phyloP scores from a whole-genome alignment of 2,113 vertebrate genomes.

The Hiodon alosoides region DNA sequence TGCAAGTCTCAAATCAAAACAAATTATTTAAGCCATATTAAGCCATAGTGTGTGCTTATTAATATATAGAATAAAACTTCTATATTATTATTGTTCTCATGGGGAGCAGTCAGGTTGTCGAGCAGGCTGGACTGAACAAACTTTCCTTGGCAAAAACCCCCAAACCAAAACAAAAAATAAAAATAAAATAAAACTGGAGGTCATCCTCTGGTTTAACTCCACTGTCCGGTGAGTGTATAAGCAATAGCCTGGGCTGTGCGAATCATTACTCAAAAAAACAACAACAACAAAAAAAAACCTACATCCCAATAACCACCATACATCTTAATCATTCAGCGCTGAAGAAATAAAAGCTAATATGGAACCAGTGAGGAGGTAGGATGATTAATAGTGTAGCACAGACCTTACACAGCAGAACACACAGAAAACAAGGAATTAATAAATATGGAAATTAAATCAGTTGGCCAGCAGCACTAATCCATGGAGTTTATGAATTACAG shows the following conservation, averaged over 20 bases:
- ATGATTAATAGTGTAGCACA: not conserved
- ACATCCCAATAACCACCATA: constrained; percentile 13
- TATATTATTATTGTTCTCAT: too few relatives aligned
- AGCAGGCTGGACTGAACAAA: not conserved
- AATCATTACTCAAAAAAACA: not conserved
- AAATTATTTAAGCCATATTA: too few relatives aligned
- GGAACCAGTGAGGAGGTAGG: not conserved
- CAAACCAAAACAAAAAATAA: too few relatives aligned
- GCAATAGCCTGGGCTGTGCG: not conserved
- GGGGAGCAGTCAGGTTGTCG: too few relatives aligned
- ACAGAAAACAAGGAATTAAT: not conserved
- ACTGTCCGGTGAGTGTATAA: constrained; percentile 5
- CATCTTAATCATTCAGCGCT: constrained; percentile 4
- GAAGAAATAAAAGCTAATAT: constrained; percentile 2
- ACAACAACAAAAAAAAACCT: not conserved
- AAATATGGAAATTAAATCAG: constrained; percentile 15
- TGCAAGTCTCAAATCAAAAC: too few relatives aligned
- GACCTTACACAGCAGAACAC: not conserved
- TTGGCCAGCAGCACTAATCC: constrained; percentile 5
- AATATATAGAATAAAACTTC: too few relatives aligned
- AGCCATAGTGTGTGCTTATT: too few relatives aligned
- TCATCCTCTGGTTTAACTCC: not conserved
- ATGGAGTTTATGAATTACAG: constrained; percentile 11
- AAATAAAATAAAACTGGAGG: constrained; percentile 5
- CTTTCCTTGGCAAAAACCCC: not conserved